These are phyloP conservation scores for Planococcus citri DNA, from an alignment of 1,140 invertebrate species.

Conservation along the genomic window DNA sequence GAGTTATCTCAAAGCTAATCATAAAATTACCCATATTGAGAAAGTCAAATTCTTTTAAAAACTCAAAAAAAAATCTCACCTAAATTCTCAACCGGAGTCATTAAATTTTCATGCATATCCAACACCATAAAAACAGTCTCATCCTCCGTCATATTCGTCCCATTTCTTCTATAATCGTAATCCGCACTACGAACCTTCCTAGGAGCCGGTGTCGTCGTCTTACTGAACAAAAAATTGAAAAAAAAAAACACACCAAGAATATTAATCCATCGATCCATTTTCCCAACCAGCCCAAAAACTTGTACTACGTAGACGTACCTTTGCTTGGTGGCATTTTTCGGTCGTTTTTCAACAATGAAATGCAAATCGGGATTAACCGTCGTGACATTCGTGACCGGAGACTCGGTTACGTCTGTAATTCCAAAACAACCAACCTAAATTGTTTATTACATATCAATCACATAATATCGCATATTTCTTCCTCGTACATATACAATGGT, in stretches of 20 bases:
- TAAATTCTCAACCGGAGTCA: slow-evolving; percentile 51
- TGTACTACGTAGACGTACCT: neutral
- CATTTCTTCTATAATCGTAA: neutral
- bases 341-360: slow-evolving; percentile 22
- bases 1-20: neutral
- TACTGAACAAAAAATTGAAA: neutral
- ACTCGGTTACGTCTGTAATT: slow-evolving; percentile 5
- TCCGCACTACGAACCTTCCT: neutral
- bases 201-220: neutral
- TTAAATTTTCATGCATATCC: slow-evolving; percentile 55
- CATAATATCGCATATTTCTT: neutral
- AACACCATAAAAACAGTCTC: slow-evolving; percentile 45
- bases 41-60: neutral
- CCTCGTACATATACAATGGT: neutral
- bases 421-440: slow-evolving; percentile 12
- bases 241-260: neutral
- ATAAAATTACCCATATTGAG: neutral
- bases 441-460: neutral
- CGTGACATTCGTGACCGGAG: neutral
- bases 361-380: slow-evolving; percentile 14
- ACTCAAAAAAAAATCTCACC: slow-evolving; percentile 25
- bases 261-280: neutral
- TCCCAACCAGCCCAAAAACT: neutral
- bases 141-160: slow-evolving; percentile 27
- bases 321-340: slow-evolving; percentile 16